These are phyloP conservation scores for Bufo gargarizans DNA, from an alignment of 2,113 vertebrate species.

Conservation along the genomic window DNA sequence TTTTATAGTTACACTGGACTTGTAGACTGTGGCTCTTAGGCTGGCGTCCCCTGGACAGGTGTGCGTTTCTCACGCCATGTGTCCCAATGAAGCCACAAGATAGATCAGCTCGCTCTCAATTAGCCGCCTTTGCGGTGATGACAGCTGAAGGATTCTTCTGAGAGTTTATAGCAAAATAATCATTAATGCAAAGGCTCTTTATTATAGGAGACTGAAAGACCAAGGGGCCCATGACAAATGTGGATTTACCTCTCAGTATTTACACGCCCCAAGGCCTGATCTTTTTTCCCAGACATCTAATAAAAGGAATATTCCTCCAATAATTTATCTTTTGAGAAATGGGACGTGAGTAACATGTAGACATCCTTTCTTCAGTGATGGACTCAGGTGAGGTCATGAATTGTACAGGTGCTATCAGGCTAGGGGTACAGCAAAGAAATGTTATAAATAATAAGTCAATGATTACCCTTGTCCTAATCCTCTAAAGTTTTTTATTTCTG, in stretches of 20 bases:
- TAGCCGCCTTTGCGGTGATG: conserved; percentile 30
- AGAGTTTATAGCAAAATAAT: conserved; percentile 36
- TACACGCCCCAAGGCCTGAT: conserved; percentile 28
- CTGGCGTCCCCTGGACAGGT: conserved; percentile 8
- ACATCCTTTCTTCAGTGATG: neutral
- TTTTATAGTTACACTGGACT: no score
- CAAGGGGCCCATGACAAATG: conserved; percentile 16
- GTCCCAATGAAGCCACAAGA: neutral
- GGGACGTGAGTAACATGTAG: neutral
- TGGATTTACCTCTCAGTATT: conserved; percentile 21
- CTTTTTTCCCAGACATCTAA: conserved; percentile 6
- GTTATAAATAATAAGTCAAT: neutral
- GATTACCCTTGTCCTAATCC: neutral
- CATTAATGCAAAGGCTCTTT: neutral
- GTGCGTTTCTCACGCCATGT: conserved; percentile 32
- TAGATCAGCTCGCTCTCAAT: conserved; percentile 16
- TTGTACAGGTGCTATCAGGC: neutral
- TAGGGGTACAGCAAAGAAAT: neutral
- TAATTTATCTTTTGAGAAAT: conserved; percentile 46
- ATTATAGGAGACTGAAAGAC: neutral
- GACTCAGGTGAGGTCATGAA: neutral
- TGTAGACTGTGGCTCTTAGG: no score
- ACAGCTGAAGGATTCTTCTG: conserved; percentile 39
- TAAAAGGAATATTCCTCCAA: conserved; percentile 29
- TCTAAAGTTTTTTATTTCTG: neutral